phyloP scores from a whole-genome alignment of 2,113 vertebrate genomes.

The Orycteropus afer region DNA sequence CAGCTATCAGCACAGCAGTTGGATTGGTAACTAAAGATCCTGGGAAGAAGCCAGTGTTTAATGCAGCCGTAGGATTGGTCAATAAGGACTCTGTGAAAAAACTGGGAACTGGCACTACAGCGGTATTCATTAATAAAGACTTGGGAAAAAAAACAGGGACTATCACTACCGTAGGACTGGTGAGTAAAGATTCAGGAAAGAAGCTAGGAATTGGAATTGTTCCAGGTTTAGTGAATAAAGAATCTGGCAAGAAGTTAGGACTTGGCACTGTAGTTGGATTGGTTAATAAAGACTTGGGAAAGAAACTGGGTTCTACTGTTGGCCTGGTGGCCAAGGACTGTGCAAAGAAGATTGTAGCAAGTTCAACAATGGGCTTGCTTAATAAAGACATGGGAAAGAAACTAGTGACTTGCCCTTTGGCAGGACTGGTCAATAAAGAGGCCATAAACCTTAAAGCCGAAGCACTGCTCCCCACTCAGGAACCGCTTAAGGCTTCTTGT shows the following conservation, averaged over 20 bases:
- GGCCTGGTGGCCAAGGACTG: conserved; percentile 79
- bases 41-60: conserved; percentile 86
- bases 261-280: conserved; percentile 79
- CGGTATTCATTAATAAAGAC: conserved; percentile 84
- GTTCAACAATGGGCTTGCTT: conserved; percentile 74
- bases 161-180: conserved; percentile 75
- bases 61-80: conserved; percentile 82
- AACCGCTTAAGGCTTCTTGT: conserved; percentile 84
- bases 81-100: conserved; percentile 86
- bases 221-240: conserved; percentile 77
- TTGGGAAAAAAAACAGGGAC: conserved; percentile 83
- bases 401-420: conserved; percentile 74
- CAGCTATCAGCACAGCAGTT: conserved; percentile 79
- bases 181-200: conserved; percentile 80
- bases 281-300: conserved; percentile 86
- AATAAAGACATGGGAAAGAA: conserved; percentile 79
- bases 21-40: conserved; percentile 87
- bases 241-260: conserved; percentile 78
- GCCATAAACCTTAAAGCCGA: conserved; percentile 83
- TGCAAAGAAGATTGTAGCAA: conserved; percentile 78
- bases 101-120: conserved; percentile 78
- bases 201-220: conserved; percentile 76
- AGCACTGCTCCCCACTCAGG: conserved; percentile 75
- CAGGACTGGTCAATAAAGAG: conserved; percentile 82
- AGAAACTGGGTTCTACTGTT: conserved; percentile 82